phyloP scores from a whole-genome alignment of 2,888 invertebrate species.

The Hyposoter didymator region DNA sequence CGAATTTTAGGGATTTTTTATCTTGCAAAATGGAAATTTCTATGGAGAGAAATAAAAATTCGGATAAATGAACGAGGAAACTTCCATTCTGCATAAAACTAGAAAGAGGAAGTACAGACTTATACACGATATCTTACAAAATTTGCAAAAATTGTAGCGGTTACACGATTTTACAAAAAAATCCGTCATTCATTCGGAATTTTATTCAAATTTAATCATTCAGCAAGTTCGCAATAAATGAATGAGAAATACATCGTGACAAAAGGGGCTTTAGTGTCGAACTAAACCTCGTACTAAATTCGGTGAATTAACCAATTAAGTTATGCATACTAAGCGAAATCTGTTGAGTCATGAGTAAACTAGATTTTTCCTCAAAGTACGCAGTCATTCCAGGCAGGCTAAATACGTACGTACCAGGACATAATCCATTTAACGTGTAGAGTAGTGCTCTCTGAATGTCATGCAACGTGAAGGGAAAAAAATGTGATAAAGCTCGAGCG shows the following conservation, averaged over 20 bases:
- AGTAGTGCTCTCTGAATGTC: not conserved
- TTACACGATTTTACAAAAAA: no score
- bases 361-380: conserved; percentile 9
- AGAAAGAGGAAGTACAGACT: no score
- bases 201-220: not conserved
- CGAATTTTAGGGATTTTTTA: no score
- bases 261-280: not conserved
- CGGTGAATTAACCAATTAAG: conserved; percentile 33
- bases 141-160: no score
- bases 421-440: conserved; percentile 22
- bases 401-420: conserved; percentile 2
- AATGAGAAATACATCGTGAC: conserved; percentile 31
- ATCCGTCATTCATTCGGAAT: no score
- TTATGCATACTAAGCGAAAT: conserved; percentile 34
- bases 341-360: not conserved
- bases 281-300: conserved; percentile 38
- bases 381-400: not conserved
- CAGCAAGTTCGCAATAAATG: not conserved
- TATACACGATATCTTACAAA: no score
- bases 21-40: no score
- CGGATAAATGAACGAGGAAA: no score
- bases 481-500: conserved; percentile 3
- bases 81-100: no score
- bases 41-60: no score
- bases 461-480: conserved; percentile 10